phyloP scores from a whole-genome alignment of 2,797 vertebrate genomes.

The Leontopithecus rosalia region DNA sequence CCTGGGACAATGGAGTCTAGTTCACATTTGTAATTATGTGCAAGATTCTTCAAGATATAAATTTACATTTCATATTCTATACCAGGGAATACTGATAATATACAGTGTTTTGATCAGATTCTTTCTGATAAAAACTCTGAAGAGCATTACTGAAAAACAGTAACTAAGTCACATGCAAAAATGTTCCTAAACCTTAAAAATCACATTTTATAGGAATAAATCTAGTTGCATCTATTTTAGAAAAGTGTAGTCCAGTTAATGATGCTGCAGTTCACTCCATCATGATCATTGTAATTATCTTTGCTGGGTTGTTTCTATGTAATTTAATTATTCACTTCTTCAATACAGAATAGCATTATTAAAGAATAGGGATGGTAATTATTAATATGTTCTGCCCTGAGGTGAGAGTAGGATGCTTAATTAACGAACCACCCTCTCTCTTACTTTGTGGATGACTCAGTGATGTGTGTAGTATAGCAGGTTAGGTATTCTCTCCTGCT shows the following conservation, averaged over 20 bases:
- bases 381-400: slow-evolving; percentile 47
- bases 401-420: slow-evolving; percentile 58
- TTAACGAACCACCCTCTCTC: slow-evolving; percentile 25
- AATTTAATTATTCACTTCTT: slow-evolving; percentile 61
- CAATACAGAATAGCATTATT: slow-evolving; percentile 57
- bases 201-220: background rate
- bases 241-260: background rate
- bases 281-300: slow-evolving; percentile 45
- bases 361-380: slow-evolving; percentile 64
- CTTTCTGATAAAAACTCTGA: slow-evolving; percentile 29
- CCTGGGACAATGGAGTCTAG: background rate
- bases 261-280: background rate
- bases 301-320: slow-evolving; percentile 39
- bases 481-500: background rate
- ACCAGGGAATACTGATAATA: slow-evolving; percentile 15
- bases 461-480: background rate
- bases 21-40: background rate
- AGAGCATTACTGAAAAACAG: slow-evolving; percentile 37
- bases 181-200: background rate
- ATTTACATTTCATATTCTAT: slow-evolving; percentile 53
- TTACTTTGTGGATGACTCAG: slow-evolving; percentile 1
- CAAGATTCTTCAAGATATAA: slow-evolving; percentile 36
- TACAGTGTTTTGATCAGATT: slow-evolving; percentile 16
- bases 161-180: background rate
- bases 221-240: background rate